Conservation (phyloP, 1,140 invertebrate genomes). For the Eurosta solidaginis region DNA sequence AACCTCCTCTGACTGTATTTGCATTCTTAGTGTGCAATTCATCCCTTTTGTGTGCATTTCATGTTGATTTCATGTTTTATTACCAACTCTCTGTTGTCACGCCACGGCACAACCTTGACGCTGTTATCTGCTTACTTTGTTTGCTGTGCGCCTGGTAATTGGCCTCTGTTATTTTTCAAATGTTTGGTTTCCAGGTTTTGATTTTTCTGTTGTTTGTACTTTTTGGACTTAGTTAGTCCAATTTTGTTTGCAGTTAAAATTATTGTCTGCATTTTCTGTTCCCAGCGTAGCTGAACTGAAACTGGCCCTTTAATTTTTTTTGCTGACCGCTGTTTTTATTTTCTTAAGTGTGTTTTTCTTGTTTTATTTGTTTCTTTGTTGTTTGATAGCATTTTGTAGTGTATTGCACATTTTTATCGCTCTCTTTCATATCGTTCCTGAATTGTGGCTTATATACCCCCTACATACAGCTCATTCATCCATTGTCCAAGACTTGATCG, state of each 20-base stretch:
- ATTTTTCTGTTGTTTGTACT: not conserved
- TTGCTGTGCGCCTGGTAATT: not conserved
- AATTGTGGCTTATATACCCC: not conserved
- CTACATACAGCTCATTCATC: slow-evolving; percentile 6
- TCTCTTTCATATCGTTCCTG: not conserved
- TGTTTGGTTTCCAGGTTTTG: not conserved
- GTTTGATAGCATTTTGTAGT: not conserved
- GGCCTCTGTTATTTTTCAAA: slow-evolving; percentile 10
- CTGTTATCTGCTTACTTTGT: slow-evolving; percentile 10
- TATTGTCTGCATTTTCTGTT: not conserved
- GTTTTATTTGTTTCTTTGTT: slow-evolving; percentile 6
- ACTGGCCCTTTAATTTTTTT: not conserved
- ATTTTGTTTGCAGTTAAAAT: not conserved
- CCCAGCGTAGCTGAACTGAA: not conserved
- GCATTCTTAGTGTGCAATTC: not conserved
- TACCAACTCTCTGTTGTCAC: not conserved
- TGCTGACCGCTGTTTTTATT: not conserved
- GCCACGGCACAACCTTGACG: not conserved
- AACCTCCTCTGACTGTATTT: not conserved
- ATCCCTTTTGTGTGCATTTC: not conserved
- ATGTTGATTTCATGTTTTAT: slow-evolving; percentile 11
- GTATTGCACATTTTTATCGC: not conserved
- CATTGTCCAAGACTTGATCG: not conserved
- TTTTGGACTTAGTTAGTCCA: not conserved
- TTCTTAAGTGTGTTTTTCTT: not conserved